Conservation (phyloP, 2,888 invertebrate species). For the Hydropsyche betteni region DNA sequence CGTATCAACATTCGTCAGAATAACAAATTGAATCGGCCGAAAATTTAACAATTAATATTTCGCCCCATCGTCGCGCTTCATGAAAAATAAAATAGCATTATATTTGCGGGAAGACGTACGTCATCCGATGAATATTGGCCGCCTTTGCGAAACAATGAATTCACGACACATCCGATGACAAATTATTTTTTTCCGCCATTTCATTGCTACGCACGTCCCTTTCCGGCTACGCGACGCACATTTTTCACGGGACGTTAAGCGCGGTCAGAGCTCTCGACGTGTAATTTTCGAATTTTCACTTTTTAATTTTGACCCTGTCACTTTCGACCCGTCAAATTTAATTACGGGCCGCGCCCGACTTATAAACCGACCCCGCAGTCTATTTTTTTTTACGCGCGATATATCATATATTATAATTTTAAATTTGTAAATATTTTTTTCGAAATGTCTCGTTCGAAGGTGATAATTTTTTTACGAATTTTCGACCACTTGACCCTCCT, state of each 20-base stretch:
- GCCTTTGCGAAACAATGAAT: slow-evolving; percentile 9
- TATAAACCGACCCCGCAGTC: too few species aligned
- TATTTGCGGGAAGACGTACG: neutral
- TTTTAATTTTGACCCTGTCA: neutral
- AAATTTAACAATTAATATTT: too few species aligned
- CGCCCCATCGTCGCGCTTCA: neutral
- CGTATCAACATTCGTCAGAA: too few species aligned
- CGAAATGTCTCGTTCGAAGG: too few species aligned
- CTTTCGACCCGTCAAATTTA: neutral
- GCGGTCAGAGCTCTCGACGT: slow-evolving; percentile 1
- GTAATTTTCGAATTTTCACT: slow-evolving; percentile 1
- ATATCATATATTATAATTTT: too few species aligned
- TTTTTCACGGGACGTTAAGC: slow-evolving; percentile 1
- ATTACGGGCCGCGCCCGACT: neutral
- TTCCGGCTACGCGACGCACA: slow-evolving; percentile 18
- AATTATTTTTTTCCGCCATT: slow-evolving; percentile 19
- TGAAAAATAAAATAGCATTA: neutral
- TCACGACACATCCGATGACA: slow-evolving; percentile 13
- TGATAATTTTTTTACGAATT: too few species aligned
- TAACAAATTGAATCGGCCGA: too few species aligned
- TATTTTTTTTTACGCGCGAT: too few species aligned
- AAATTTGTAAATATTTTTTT: too few species aligned
- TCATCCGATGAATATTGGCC: neutral
- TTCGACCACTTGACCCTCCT: slow-evolving; percentile 11
- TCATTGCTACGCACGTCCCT: slow-evolving; percentile 21